These are phyloP conservation scores for Hystrix cristata DNA, from an alignment of 2,113 vertebrate species.

Conservation along the genomic window DNA sequence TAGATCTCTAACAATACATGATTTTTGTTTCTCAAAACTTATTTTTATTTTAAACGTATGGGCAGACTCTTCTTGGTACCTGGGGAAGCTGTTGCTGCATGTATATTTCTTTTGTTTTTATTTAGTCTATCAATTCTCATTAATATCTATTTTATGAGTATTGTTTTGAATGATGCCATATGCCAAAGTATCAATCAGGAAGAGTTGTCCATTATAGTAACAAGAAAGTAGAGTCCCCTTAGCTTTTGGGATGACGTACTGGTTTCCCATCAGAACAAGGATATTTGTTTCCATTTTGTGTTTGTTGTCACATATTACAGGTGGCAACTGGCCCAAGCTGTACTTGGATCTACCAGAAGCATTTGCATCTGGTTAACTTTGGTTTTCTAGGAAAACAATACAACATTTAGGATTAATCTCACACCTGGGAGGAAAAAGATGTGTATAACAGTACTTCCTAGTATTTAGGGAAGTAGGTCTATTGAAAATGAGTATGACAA, in stretches of 20 bases:
- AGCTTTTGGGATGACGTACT: background rate
- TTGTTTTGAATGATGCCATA: background rate
- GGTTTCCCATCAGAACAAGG: background rate
- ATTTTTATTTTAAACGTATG: background rate
- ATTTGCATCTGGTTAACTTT: background rate
- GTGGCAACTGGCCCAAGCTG: too few relatives aligned
- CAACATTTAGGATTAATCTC: background rate
- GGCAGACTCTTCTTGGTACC: background rate
- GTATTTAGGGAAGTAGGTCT: background rate
- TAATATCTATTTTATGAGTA: background rate
- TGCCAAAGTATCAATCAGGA: background rate
- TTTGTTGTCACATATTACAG: background rate
- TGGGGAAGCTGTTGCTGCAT: background rate
- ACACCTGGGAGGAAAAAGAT: background rate
- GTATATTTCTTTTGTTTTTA: background rate
- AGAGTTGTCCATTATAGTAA: background rate
- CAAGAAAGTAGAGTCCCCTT: background rate
- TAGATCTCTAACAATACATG: background rate
- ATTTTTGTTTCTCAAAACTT: background rate
- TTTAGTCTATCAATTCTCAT: background rate
- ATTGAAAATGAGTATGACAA: background rate
- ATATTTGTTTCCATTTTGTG: background rate
- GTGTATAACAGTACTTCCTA: background rate
- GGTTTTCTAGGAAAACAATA: background rate
- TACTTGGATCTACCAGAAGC: background rate